A percentile compares a stretch with the other conserved stretches of the same genome.
Evolutionary conservation across 2,888 invertebrate genomes (phyloP).

Genomic region (Drosophila kambysellisi): DNA sequence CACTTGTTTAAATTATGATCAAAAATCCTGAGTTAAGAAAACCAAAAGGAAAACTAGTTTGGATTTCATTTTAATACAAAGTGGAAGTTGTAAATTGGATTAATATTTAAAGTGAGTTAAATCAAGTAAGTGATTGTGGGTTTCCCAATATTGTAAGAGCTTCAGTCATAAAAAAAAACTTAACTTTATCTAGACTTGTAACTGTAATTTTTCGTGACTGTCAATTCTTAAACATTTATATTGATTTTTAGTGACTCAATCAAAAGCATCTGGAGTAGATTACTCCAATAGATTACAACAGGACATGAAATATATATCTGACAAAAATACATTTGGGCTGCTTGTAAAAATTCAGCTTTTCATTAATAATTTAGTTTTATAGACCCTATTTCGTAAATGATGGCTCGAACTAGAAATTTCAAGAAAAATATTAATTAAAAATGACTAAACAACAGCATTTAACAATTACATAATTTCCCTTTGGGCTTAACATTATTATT

Average conservation of each 20-base stretch:
- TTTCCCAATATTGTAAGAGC: background rate
- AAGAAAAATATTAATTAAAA: background rate
- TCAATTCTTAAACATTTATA: background rate
- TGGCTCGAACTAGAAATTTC: background rate
- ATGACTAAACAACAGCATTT: background rate
- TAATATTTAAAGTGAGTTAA: background rate
- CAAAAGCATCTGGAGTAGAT: background rate
- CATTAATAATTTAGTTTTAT: background rate
- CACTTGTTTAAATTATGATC: constrained; percentile 57
- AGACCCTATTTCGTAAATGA: too few species aligned
- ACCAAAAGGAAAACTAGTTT: background rate
- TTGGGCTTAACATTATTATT: too few species aligned
- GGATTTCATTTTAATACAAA: constrained; percentile 4
- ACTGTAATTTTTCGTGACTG: background rate
- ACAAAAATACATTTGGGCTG: too few species aligned
- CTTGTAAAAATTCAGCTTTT: background rate
- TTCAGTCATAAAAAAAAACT: background rate
- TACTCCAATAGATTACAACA: too few species aligned
- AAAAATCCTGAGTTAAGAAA: constrained; percentile 10
- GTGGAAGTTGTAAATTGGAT: background rate
- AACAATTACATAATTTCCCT: background rate
- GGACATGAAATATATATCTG: background rate
- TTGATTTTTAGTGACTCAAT: background rate
- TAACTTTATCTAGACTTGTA: background rate
- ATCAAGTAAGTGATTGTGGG: background rate